Evolutionary conservation across 2,888 invertebrate genomes (phyloP), one percentile per base, ranked within the genome.

Genomic region (Rhagonycha lutea): DNA sequence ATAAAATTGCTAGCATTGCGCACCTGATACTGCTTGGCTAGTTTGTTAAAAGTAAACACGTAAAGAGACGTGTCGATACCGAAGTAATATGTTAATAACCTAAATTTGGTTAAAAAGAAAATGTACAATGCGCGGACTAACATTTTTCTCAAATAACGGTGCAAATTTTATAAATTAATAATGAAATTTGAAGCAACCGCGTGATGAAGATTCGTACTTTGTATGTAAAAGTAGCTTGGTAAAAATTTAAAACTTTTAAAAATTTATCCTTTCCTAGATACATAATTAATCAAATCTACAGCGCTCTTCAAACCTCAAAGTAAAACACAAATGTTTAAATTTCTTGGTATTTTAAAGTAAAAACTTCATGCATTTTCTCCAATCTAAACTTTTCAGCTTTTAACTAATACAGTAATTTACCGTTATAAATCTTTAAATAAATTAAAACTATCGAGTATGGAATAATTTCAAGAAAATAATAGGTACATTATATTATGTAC

Each of bases 1-100:
- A 67, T 68, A 70, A 72, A 78, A 79, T 79, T 79, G 78, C 72
- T 75, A 68, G 70, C 14, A 72, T 69, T 69, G 67, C 61, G 70
- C 78, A 78, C 78, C 78, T 78, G 78, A 32, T 70, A 68, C 75
- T 71, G 70, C 65, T 75, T 74, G 60, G 68, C 69, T 47, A 32
- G n/a, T 47, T n/a, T 47, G 47, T 47, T n/a, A n/a, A 47, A 47
- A 47, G 47, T 47, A 47, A 47, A 47, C 47, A 7, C n/a, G n/a
- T n/a, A n/a, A n/a, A 8, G n/a, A 8, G 47, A 47, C 47, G 7
- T 47, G 47, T 47, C 47, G 47, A 47, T 47, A 47, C 47, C 7
- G 2, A 8, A 47, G n/a, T 32, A 32, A 32, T 12, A 32, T 32
- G 29, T 32, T 32, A 32, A 32, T 32, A 32, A 32, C 12, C n/a